Base-by-base conservation (phyloP, 2,797 vertebrate genomes). In the Allobates femoralis region DNA sequence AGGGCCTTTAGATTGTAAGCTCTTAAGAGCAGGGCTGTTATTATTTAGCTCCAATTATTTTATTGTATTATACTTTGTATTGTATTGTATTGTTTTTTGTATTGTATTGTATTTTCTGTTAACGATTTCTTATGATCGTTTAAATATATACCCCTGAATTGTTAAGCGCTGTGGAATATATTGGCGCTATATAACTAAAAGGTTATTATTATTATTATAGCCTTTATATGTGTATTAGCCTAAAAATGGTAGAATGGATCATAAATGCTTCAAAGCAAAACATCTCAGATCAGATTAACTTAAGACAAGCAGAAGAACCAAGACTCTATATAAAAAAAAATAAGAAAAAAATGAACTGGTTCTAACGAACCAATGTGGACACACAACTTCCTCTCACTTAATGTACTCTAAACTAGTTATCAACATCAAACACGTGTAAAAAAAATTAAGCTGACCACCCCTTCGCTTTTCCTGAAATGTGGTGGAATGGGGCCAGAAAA, bases 401-500 rank as follows among this genome's bases (percentile, higher is more conserved):
- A 21, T 79, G 58, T 41, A 26, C 26, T 82, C 10, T 3, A 78
- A 83, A 77, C 34, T n/a, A 8, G 58, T 83, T 82, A 77, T 60
- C n/a, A 78, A 56, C 32, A 58, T 69, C 23, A 26, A 82, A 58
- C 73, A 86, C 32, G 55, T 41, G 32, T 77, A 58, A 66, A 77
- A 62, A 23, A 46, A 51, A 60, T 30, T 69, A 58, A 60, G 50
- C 37, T 32, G 73, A 67, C 79, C 85, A 74, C n/a, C 71, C 41
- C 30, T 26, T 82, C 15, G 34, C 58, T 74, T 28, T 87, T 77
- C 32, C 73, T 26, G 23, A 78, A 83, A 83, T 32, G 19, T 23
- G 19, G 66, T 87, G 85, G 85, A 69, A n/a, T 23, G 19, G 30
- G 46, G 74, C 75, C 81, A 87, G 28, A 37, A 37, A 56, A 71